These are phyloP conservation scores for Neuroterus valhalla DNA, from an alignment of 1,140 invertebrate species.

Conservation along the genomic window DNA sequence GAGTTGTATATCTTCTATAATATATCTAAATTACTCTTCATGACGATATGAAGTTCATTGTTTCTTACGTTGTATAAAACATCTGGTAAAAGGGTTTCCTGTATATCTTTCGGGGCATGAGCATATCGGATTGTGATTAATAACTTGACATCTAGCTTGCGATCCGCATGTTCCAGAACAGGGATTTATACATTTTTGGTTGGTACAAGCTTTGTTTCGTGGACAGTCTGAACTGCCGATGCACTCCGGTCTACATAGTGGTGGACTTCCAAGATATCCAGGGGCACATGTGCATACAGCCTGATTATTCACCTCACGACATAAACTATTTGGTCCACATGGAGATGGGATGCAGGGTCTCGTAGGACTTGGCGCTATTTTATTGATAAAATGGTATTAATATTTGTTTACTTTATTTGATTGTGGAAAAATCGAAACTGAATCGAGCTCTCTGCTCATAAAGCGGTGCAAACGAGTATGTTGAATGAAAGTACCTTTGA, in stretches of 20 bases:
- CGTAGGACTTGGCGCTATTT: slow-evolving; percentile 46
- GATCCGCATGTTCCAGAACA: slow-evolving; percentile 69
- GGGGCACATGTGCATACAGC: slow-evolving; percentile 79
- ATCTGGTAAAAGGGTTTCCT: slow-evolving; percentile 78
- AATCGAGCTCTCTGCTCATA: not conserved
- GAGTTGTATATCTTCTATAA: slow-evolving; percentile 39
- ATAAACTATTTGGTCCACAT: slow-evolving; percentile 84
- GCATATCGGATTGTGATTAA: slow-evolving; percentile 75
- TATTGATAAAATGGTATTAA: slow-evolving; percentile 15
- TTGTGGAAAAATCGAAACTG: too few species aligned
- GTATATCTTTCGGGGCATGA: slow-evolving; percentile 77
- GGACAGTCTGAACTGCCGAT: slow-evolving; percentile 71
- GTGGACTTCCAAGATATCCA: slow-evolving; percentile 79
- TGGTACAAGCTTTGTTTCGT: slow-evolving; percentile 65
- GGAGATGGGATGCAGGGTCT: slow-evolving; percentile 82
- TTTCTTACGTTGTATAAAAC: slow-evolving; percentile 61
- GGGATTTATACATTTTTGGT: slow-evolving; percentile 71
- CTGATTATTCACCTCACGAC: slow-evolving; percentile 78
- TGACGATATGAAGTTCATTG: slow-evolving; percentile 30
- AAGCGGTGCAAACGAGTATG: not conserved
- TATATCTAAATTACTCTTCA: not conserved
- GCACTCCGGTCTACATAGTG: slow-evolving; percentile 78
- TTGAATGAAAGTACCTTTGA: slow-evolving; percentile 52
- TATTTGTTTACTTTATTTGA: not conserved
- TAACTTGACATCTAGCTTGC: slow-evolving; percentile 67